phyloP scores from a whole-genome alignment of 2,797 vertebrate species.

The Schizopygopsis malacanthus region DNA sequence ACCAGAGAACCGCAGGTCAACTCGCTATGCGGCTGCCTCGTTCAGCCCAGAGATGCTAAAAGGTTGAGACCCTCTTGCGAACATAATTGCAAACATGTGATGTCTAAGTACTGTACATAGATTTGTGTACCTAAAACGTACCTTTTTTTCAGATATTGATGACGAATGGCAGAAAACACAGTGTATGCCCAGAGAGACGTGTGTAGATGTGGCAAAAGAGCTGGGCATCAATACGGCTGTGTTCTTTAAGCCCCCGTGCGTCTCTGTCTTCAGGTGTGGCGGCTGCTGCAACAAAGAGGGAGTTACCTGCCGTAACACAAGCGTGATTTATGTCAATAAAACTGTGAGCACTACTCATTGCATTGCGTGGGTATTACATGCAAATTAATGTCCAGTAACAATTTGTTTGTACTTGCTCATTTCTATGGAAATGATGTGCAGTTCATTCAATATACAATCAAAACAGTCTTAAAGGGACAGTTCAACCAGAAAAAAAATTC shows the following conservation, averaged over 20 bases:
- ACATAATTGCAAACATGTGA: not conserved
- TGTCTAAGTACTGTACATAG: not conserved
- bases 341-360: conserved; percentile 80
- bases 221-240: conserved; percentile 86
- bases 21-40: conserved; percentile 91
- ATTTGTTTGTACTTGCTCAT: not conserved
- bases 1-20: conserved; percentile 79
- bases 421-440: not conserved
- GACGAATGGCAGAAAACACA: conserved; percentile 97
- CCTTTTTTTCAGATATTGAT: conserved; percentile 83
- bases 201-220: conserved; percentile 93
- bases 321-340: conserved; percentile 89
- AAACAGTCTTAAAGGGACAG: not conserved
- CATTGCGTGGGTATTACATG: conserved; percentile 42
- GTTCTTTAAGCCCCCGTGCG: conserved; percentile 97
- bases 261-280: conserved; percentile 87
- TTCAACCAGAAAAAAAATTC: not conserved
- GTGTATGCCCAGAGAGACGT: conserved; percentile 93
- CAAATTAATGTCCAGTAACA: not conserved
- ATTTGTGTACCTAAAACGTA: not conserved
- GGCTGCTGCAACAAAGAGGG: conserved; percentile 97
- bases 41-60: conserved; percentile 92
- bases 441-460: not conserved
- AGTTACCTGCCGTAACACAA: conserved; percentile 89
- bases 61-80: conserved; percentile 70